Evolutionary conservation across 1,140 invertebrate genomes (phyloP).

Genomic region (Heterodera carotae): DNA sequence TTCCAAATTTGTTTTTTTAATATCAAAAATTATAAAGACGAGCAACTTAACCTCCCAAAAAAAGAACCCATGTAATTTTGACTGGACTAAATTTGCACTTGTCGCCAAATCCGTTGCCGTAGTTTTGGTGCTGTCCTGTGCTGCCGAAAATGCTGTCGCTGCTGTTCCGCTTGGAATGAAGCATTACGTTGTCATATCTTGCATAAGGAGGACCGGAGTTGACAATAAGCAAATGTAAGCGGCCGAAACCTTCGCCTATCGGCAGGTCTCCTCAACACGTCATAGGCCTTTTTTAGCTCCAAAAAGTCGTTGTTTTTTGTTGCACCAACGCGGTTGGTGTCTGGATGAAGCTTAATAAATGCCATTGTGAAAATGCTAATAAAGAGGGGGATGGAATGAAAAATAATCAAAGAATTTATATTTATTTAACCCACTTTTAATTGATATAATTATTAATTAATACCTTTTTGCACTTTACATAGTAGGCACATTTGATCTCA

Average conservation of each 20-base stretch:
- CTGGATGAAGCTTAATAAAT: not conserved
- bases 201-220: constrained; percentile 2
- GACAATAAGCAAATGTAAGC: not conserved
- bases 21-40: too few species aligned
- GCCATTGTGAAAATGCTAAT: not conserved
- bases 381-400: not conserved
- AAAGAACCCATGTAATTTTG: too few species aligned
- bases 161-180: too few species aligned
- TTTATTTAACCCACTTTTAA: too few species aligned
- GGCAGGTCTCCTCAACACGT: not conserved
- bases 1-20: too few species aligned
- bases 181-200: not conserved
- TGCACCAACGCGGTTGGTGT: not conserved
- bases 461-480: not conserved
- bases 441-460: too few species aligned
- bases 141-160: too few species aligned
- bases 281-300: not conserved
- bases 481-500: constrained; percentile 4
- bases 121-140: too few species aligned
- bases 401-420: too few species aligned
- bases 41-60: too few species aligned
- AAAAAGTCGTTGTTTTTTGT: not conserved
- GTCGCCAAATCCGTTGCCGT: too few species aligned
- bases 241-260: constrained; percentile 1
- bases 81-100: too few species aligned